phyloP scores from a whole-genome alignment of 2,113 vertebrate species.

The Amblyopsis rosae region DNA sequence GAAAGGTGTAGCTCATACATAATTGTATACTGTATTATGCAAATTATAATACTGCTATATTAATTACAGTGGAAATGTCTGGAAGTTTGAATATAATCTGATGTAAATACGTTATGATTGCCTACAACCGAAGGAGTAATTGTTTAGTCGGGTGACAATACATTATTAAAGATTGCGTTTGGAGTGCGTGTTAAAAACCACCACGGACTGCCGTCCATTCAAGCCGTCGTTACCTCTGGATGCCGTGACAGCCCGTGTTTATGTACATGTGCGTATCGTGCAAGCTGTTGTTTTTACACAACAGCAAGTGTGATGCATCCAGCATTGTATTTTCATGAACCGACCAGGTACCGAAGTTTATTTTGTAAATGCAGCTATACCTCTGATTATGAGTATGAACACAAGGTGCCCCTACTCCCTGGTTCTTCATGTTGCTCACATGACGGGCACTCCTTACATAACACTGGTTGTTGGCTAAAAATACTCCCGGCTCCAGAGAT shows the following conservation, averaged over 20 bases:
- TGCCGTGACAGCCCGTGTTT: not conserved
- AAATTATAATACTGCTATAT: no score
- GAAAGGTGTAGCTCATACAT: no score
- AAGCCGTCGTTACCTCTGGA: no score
- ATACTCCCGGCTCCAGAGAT: conserved; percentile 55
- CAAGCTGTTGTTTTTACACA: conserved; percentile 20
- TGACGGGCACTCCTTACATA: conserved; percentile 73
- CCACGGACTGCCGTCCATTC: no score
- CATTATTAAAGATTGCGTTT: no score
- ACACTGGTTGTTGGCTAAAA: conserved; percentile 67
- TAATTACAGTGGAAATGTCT: no score
- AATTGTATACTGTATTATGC: no score
- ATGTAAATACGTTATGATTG: no score
- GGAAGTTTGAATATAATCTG: no score
- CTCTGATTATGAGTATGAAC: conserved; percentile 14
- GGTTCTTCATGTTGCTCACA: conserved; percentile 56
- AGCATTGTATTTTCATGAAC: conserved; percentile 16
- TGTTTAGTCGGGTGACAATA: no score
- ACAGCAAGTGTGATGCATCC: conserved; percentile 24
- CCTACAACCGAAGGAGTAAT: no score
- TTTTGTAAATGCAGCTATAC: conserved; percentile 1
- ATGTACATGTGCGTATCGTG: not conserved
- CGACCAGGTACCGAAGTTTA: conserved; percentile 8
- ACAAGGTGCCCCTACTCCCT: conserved; percentile 19
- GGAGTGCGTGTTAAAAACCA: no score